Evolutionary conservation across 2,113 vertebrate species (phyloP).

Genomic region (Cyphomyrus plagiostoma): DNA sequence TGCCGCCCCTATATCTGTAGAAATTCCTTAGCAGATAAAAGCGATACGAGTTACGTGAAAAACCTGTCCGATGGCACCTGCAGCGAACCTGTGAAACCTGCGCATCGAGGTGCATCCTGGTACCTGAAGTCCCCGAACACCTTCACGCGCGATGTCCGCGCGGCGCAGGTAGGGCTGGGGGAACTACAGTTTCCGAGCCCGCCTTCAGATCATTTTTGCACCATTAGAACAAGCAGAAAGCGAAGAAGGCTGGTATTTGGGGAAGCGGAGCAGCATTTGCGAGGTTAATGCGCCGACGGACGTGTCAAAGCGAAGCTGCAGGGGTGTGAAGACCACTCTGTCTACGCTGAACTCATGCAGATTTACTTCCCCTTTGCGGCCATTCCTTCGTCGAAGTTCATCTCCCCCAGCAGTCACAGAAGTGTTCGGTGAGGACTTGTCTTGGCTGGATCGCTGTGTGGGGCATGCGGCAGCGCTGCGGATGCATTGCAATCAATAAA

Average conservation of each 20-base stretch:
- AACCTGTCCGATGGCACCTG: slow-evolving; percentile 5
- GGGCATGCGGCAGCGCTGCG: neutral
- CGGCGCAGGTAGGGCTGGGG: neutral
- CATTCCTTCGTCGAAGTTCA: neutral
- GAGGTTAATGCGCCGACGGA: neutral
- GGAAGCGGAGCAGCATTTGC: neutral
- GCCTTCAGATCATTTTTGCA: neutral
- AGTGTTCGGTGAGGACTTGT: neutral
- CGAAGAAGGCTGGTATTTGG: neutral
- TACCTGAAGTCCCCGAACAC: slow-evolving; percentile 27
- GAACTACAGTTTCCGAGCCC: slow-evolving; percentile 21
- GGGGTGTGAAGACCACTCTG: too few relatives aligned
- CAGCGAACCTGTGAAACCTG: neutral
- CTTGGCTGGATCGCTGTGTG: neutral
- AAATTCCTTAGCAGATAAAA: neutral
- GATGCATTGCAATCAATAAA: neutral
- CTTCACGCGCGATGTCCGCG: neutral
- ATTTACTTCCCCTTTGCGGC: slow-evolving; percentile 10
- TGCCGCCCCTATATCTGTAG: neutral
- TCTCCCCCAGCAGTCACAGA: neutral
- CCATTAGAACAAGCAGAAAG: neutral
- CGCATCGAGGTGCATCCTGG: slow-evolving; percentile 37
- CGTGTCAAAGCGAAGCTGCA: neutral
- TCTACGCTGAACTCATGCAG: neutral
- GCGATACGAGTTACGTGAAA: neutral